phyloP scores from a whole-genome alignment of 1,140 invertebrate genomes.

The Nymphalis io region DNA sequence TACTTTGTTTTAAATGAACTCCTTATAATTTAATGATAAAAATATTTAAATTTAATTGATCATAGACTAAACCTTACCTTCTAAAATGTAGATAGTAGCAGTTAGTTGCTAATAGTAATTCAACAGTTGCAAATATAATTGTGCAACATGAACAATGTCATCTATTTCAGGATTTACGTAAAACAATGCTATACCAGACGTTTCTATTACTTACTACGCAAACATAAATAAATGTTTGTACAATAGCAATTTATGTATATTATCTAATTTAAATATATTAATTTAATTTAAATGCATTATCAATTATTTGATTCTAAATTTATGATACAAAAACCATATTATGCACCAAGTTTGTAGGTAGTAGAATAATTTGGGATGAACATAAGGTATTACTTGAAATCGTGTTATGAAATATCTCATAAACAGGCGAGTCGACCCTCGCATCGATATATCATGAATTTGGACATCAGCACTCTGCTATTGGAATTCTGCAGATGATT shows the following conservation, averaged over 20 bases:
- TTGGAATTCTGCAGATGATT: conserved; percentile 77
- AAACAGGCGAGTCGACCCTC: conserved; percentile 66
- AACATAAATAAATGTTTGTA: background rate
- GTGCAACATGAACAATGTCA: too few species aligned
- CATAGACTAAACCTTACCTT: too few species aligned
- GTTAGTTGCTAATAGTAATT: too few species aligned
- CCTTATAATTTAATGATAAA: too few species aligned
- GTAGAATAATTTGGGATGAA: background rate
- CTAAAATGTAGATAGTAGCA: too few species aligned
- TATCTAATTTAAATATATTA: too few species aligned
- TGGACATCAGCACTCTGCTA: conserved; percentile 73
- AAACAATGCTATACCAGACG: background rate
- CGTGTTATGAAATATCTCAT: conserved; percentile 78
- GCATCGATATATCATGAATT: conserved; percentile 74
- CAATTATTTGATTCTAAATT: background rate
- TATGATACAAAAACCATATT: background rate
- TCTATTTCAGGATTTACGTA: too few species aligned
- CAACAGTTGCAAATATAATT: too few species aligned
- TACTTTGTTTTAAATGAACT: too few species aligned
- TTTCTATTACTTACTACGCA: background rate
- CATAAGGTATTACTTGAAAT: conserved; percentile 27
- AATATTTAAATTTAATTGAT: too few species aligned
- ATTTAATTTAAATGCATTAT: background rate
- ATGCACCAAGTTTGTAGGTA: background rate
- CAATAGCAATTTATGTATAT: background rate